These are phyloP conservation scores for Pseudotriccus pelzelni DNA, from an alignment of 2,797 vertebrate species.

Conservation along the genomic window DNA sequence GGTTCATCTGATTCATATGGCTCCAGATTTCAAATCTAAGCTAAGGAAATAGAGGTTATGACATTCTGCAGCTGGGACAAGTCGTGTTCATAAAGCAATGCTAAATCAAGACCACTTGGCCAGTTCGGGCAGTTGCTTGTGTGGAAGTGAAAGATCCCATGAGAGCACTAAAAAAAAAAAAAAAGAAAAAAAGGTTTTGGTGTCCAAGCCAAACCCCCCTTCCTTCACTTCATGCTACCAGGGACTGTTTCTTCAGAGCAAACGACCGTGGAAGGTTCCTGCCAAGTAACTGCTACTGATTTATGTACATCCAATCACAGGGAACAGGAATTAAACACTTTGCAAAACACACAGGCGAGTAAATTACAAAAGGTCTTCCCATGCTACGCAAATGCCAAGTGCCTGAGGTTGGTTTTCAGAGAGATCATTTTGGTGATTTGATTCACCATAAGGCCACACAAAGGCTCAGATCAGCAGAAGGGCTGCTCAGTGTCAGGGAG, in stretches of 20 bases:
- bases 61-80: slow-evolving; percentile 50
- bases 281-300: slow-evolving; percentile 26
- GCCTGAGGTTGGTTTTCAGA: not conserved
- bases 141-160: slow-evolving; percentile 52
- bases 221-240: slow-evolving; percentile 7
- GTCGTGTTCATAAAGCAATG: not conserved
- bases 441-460: fast-evolving
- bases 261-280: not conserved
- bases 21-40: slow-evolving; percentile 29
- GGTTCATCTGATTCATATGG: slow-evolving; percentile 31
- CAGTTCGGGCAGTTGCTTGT: slow-evolving; percentile 4
- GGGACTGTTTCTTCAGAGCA: not conserved
- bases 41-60: slow-evolving; percentile 56
- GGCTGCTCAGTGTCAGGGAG: not conserved
- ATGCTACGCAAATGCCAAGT: not conserved
- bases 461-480: not conserved
- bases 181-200: not conserved
- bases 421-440: not conserved
- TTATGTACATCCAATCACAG: slow-evolving; percentile 14
- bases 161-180: slow-evolving; percentile 6
- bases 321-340: not conserved
- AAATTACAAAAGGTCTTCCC: not conserved
- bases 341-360: not conserved
- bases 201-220: slow-evolving; percentile 30
- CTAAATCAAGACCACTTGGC: slow-evolving; percentile 40